These are phyloP conservation scores for Spilosoma lubricipeda DNA, from an alignment of 2,888 invertebrate species.

Conservation along the genomic window DNA sequence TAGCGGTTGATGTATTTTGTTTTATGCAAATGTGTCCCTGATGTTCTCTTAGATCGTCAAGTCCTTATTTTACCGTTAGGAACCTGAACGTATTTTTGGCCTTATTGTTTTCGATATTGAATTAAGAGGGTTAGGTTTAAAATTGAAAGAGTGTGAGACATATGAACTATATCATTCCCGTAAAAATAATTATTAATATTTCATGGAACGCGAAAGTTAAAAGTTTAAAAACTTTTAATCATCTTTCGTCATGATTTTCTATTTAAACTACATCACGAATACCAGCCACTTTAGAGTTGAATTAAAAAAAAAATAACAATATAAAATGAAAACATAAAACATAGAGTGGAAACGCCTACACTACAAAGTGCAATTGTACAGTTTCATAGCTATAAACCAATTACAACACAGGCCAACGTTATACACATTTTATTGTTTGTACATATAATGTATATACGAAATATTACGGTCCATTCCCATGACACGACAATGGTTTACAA, in stretches of 20 bases:
- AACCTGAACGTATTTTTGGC: not conserved
- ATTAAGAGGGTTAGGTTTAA: not conserved
- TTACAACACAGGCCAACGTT: conserved; percentile 35
- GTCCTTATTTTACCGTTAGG: conserved; percentile 21
- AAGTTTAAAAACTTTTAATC: not conserved
- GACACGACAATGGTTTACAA: conserved; percentile 79
- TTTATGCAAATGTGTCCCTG: conserved; percentile 25
- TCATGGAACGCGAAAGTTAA: too few species aligned
- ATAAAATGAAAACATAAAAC: too few species aligned
- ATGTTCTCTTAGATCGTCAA: conserved; percentile 30
- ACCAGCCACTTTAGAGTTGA: too few species aligned
- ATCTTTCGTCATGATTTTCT: not conserved
- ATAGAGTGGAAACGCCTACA: conserved; percentile 4
- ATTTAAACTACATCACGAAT: too few species aligned
- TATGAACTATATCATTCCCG: too few species aligned
- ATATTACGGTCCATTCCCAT: conserved; percentile 72
- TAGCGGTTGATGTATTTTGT: conserved; percentile 39
- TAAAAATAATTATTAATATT: too few species aligned
- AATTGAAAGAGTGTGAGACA: not conserved
- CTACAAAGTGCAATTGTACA: not conserved
- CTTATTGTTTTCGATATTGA: too few species aligned
- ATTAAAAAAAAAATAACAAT: too few species aligned
- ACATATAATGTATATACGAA: conserved; percentile 17
- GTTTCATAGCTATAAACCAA: conserved; percentile 35
- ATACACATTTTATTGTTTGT: conserved; percentile 29